Evolutionary conservation across 2,113 vertebrate genomes (phyloP).

Genomic region (Malurus cyaneus): DNA sequence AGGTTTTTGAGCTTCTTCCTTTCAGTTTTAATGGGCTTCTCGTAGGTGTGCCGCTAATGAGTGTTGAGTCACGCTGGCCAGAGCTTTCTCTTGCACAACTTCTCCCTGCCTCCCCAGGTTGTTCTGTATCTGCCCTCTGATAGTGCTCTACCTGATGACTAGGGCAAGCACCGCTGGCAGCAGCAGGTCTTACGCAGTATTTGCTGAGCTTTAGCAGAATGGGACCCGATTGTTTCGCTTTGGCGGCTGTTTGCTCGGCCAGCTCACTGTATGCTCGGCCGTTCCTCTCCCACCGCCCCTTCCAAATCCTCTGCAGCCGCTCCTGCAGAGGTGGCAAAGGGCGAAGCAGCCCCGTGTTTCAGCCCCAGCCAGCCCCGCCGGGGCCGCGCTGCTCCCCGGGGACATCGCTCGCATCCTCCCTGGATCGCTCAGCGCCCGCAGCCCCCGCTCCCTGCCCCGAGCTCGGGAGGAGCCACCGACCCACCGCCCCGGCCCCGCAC

Average conservation of each 20-base stretch:
- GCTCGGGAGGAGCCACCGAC: background rate
- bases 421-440: background rate
- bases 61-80: slow-evolving; percentile 45
- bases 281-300: background rate
- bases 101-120: background rate
- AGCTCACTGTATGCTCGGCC: slow-evolving; percentile 9
- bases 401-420: background rate
- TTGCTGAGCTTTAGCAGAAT: slow-evolving; percentile 43
- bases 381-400: background rate
- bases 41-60: slow-evolving; percentile 49
- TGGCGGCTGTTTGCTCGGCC: background rate
- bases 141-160: background rate
- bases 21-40: slow-evolving; percentile 41
- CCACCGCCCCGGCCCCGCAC: background rate
- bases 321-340: background rate
- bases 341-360: background rate
- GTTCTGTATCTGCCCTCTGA: slow-evolving; percentile 37
- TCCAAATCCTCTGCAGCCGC: background rate
- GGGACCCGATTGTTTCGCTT: background rate
- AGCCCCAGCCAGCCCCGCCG: background rate
- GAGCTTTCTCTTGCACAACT: slow-evolving; percentile 46
- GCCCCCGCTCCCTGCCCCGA: background rate
- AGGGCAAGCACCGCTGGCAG: background rate
- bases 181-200: slow-evolving; percentile 4
- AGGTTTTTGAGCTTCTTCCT: slow-evolving; percentile 14